Conservation (phyloP, 2,797 vertebrate genomes). For the Simalia tracyae region DNA sequence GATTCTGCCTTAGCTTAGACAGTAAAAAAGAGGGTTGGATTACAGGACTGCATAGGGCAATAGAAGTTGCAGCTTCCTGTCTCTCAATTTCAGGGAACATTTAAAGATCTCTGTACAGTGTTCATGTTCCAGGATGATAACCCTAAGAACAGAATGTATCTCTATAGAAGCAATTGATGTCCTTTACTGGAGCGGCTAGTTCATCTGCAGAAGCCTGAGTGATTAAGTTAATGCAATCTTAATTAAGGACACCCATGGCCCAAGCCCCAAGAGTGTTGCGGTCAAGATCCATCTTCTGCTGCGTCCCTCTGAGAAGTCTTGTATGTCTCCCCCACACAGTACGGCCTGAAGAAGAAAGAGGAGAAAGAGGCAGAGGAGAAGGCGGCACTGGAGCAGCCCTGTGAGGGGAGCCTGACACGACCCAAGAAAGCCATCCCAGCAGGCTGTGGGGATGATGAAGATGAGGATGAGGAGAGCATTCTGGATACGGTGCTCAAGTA, state of each 20-base stretch:
- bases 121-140: not conserved
- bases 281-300: not conserved
- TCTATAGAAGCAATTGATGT: not conserved
- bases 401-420: constrained; percentile 94
- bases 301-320: not conserved
- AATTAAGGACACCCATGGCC: not conserved
- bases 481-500: constrained; percentile 99
- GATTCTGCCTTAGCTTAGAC: not conserved
- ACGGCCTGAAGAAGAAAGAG: constrained; percentile 98
- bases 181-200: not conserved
- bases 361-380: constrained; percentile 99
- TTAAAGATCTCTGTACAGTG: not conserved
- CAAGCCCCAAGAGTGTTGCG: not conserved
- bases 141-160: not conserved
- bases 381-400: constrained; percentile 95
- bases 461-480: constrained; percentile 97
- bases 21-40: not conserved
- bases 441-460: constrained; percentile 93
- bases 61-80: not conserved
- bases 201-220: not conserved
- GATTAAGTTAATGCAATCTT: not conserved
- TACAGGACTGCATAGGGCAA: not conserved
- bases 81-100: not conserved
- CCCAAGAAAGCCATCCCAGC: constrained; percentile 96
- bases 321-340: constrained; percentile 72